Evolutionary conservation across 2,797 vertebrate species (phyloP).

Genomic region (Lepilemur ruficaudatus): DNA sequence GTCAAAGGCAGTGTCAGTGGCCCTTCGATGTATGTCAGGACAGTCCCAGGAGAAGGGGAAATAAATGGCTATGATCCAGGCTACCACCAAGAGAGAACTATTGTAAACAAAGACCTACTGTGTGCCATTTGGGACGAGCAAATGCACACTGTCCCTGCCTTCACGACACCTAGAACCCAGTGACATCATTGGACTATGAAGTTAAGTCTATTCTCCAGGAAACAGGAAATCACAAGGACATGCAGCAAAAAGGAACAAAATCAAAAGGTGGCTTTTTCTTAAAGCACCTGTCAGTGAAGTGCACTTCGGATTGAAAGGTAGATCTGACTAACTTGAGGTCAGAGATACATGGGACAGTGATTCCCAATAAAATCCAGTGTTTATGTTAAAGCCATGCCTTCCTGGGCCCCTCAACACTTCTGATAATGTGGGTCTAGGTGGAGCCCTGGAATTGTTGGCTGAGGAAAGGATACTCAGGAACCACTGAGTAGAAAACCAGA

Average conservation of each 20-base stretch:
- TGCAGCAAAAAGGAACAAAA: neutral
- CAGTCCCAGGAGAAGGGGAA: neutral
- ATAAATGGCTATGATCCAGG: neutral
- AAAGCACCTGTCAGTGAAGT: fast-evolving
- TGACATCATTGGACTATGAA: neutral
- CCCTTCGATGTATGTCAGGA: neutral
- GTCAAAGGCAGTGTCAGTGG: neutral
- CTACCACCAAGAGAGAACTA: no score
- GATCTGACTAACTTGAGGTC: neutral
- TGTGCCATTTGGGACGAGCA: neutral
- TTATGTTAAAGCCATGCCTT: no score
- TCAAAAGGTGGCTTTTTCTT: neutral
- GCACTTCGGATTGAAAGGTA: neutral
- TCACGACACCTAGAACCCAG: neutral
- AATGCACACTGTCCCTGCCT: neutral
- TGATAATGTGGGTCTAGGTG: no score
- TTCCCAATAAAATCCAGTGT: neutral
- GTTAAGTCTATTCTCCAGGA: neutral
- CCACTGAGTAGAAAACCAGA: neutral
- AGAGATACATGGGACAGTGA: neutral
- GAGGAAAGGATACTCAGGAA: neutral
- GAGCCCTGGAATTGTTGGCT: neutral
- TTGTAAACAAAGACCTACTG: fast-evolving
- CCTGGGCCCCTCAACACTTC: fast-evolving
- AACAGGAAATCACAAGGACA: neutral